Evolutionary conservation across 1,140 invertebrate genomes (phyloP).

Genomic region (Drosophila nikananu): DNA sequence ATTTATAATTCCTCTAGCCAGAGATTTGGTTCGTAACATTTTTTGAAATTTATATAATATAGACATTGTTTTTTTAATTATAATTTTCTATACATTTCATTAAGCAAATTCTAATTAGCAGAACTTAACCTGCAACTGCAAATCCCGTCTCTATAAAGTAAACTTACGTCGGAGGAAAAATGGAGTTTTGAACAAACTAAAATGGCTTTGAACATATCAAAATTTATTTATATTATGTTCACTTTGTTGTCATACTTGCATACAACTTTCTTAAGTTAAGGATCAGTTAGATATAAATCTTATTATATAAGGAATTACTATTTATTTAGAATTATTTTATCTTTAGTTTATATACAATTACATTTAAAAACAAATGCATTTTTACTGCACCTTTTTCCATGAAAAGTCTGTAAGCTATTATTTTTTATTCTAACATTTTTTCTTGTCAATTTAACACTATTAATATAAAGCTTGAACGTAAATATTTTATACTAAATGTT

Average conservation of each 20-base stretch:
- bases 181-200: not conserved
- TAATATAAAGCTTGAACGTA: conserved; percentile 33
- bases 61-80: too few relatives aligned
- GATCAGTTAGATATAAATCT: not conserved
- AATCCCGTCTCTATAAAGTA: not conserved
- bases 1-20: not conserved
- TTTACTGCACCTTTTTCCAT: not conserved
- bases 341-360: not conserved
- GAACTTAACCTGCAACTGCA: not conserved
- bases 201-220: conserved; percentile 1
- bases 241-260: not conserved
- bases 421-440: conserved; percentile 16
- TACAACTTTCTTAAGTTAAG: not conserved
- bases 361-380: not conserved
- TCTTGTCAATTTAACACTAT: conserved; percentile 47
- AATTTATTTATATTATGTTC: not conserved
- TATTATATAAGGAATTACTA: not conserved
- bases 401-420: not conserved
- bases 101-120: too few relatives aligned
- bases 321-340: not conserved
- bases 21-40: not conserved
- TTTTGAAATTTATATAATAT: too few relatives aligned
- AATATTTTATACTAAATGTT: conserved; percentile 53
- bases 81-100: too few relatives aligned
- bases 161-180: not conserved